Conservation (phyloP, 2,797 vertebrate genomes). For the Falco biarmicus region DNA sequence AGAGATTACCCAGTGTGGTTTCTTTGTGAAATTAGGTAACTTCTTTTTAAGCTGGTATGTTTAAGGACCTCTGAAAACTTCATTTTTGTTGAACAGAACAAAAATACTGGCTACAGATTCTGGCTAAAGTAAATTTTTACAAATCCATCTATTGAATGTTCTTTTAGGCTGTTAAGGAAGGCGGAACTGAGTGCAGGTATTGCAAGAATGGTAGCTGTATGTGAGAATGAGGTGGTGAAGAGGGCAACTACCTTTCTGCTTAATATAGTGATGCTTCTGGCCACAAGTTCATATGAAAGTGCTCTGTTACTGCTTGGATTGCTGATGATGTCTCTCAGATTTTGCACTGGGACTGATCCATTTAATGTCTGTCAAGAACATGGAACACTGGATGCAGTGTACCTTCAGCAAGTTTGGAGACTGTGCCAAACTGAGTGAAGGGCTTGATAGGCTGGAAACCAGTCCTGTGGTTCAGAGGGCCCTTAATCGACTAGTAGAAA, state of each 20-base stretch:
- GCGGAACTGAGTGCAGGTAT: background rate
- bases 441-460: background rate
- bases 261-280: background rate
- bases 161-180: background rate
- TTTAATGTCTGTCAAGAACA: background rate
- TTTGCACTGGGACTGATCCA: background rate
- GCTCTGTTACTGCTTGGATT: background rate
- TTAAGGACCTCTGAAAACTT: background rate
- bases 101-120: background rate
- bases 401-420: background rate
- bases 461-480: background rate
- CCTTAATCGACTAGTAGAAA: background rate
- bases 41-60: background rate
- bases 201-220: background rate
- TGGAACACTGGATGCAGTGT: background rate
- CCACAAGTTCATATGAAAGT: background rate
- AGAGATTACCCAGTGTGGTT: background rate
- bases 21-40: background rate
- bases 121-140: background rate
- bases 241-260: background rate
- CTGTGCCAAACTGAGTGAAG: too few relatives aligned
- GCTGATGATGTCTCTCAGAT: background rate
- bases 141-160: background rate
- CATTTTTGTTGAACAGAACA: background rate
- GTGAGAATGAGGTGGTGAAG: background rate